These are phyloP conservation scores for Anas acuta DNA, from an alignment of 2,797 vertebrate genomes.

Conservation along the genomic window DNA sequence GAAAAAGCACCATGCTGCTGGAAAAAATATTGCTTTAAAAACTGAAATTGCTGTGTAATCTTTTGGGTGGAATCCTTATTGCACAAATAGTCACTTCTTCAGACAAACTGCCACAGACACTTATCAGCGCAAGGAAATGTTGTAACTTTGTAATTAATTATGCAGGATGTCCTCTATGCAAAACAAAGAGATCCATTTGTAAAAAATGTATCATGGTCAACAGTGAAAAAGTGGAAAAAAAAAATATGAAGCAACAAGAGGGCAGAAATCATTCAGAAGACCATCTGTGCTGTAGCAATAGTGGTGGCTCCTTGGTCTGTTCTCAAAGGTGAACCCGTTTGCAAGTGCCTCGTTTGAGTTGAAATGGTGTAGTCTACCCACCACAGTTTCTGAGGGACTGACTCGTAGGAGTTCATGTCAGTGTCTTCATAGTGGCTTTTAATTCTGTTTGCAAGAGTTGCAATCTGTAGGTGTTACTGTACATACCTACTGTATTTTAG, in stretches of 20 bases:
- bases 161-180: neutral
- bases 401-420: fast-evolving
- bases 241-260: neutral
- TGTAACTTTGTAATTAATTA: neutral
- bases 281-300: neutral
- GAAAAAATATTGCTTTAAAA: neutral
- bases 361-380: neutral
- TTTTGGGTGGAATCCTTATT: neutral
- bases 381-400: neutral
- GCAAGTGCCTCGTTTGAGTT: neutral
- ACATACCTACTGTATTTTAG: neutral
- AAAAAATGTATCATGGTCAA: neutral
- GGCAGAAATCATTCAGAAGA: neutral
- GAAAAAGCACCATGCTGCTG: neutral
- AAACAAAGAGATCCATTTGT: neutral
- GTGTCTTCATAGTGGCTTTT: neutral
- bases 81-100: neutral
- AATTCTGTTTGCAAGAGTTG: neutral
- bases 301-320: neutral
- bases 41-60: neutral
- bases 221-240: fast-evolving
- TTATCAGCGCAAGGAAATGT: neutral
- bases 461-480: neutral
- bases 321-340: neutral
- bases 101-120: neutral